These are phyloP conservation scores for Serrognathus titanus DNA, from an alignment of 2,888 invertebrate species.

Conservation along the genomic window DNA sequence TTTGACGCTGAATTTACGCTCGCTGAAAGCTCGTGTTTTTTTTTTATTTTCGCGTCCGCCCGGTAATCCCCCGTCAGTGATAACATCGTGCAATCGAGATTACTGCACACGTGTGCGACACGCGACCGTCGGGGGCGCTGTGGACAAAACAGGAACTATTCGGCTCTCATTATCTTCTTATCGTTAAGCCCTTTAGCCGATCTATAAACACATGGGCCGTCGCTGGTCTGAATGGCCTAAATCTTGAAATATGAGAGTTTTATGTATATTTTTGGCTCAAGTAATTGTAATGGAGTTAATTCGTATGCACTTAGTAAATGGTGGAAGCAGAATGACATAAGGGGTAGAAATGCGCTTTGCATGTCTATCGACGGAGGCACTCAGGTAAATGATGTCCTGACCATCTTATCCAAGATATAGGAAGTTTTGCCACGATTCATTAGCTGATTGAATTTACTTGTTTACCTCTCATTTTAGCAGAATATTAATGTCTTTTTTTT, in stretches of 20 bases:
- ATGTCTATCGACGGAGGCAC: slow-evolving; percentile 41
- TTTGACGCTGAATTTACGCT: not conserved
- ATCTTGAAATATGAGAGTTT: slow-evolving; percentile 40
- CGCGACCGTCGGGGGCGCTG: slow-evolving; percentile 32
- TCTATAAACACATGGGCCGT: slow-evolving; percentile 43
- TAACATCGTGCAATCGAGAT: slow-evolving; percentile 34
- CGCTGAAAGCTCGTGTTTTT: slow-evolving; percentile 12
- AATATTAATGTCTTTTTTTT: not conserved
- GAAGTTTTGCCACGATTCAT: slow-evolving; percentile 31
- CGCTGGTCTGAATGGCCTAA: slow-evolving; percentile 26
- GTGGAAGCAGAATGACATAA: slow-evolving; percentile 15
- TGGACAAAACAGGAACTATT: slow-evolving; percentile 38
- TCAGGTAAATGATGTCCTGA: slow-evolving; percentile 41
- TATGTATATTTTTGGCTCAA: slow-evolving; percentile 20
- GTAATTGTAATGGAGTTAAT: slow-evolving; percentile 27
- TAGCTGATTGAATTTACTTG: slow-evolving; percentile 30
- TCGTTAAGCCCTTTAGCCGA: slow-evolving; percentile 44
- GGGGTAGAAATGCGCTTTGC: slow-evolving; percentile 37
- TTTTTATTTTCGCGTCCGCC: not conserved
- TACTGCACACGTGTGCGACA: slow-evolving; percentile 30
- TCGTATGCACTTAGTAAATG: slow-evolving; percentile 23
- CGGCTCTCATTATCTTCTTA: slow-evolving; percentile 42
- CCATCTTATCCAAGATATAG: slow-evolving; percentile 37
- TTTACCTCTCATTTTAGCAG: not conserved
- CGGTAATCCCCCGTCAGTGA: slow-evolving; percentile 28